Evolutionary conservation across 2,888 invertebrate species (phyloP).

Genomic region (Aquatica leii): DNA sequence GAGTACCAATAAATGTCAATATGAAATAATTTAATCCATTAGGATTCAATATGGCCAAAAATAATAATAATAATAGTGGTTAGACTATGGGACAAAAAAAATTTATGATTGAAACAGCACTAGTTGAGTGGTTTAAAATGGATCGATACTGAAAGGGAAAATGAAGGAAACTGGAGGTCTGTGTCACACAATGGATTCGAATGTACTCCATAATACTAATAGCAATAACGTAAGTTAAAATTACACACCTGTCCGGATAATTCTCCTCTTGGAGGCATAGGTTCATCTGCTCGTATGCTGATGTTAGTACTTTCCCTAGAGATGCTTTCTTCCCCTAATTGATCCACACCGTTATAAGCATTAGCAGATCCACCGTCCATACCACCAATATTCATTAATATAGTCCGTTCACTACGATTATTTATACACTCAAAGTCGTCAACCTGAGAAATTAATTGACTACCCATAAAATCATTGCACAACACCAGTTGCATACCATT

Average conservation of each 20-base stretch:
- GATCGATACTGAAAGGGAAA: no score
- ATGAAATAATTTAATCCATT: no score
- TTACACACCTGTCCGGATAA: conserved; percentile 79
- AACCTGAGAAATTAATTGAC: conserved; percentile 53
- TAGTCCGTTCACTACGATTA: conserved; percentile 48
- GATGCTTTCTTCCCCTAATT: conserved; percentile 52
- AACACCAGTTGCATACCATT: conserved; percentile 61
- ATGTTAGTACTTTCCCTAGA: conserved; percentile 69
- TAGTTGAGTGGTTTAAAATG: no score
- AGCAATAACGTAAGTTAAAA: no score
- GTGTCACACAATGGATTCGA: no score
- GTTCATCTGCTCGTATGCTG: conserved; percentile 84
- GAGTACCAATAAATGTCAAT: no score
- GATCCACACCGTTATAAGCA: conserved; percentile 44
- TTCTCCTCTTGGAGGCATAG: conserved; percentile 88
- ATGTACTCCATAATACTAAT: no score
- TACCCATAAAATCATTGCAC: conserved; percentile 52
- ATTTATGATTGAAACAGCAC: no score
- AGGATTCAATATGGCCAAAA: no score
- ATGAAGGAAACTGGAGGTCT: no score
- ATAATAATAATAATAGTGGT: no score
- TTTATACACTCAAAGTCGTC: conserved; percentile 53
- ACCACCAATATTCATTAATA: conserved; percentile 56
- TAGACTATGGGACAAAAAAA: no score
- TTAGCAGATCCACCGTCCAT: conserved; percentile 44